Conservation (phyloP, 2,888 invertebrate species). For the Cosmia trapezina region DNA sequence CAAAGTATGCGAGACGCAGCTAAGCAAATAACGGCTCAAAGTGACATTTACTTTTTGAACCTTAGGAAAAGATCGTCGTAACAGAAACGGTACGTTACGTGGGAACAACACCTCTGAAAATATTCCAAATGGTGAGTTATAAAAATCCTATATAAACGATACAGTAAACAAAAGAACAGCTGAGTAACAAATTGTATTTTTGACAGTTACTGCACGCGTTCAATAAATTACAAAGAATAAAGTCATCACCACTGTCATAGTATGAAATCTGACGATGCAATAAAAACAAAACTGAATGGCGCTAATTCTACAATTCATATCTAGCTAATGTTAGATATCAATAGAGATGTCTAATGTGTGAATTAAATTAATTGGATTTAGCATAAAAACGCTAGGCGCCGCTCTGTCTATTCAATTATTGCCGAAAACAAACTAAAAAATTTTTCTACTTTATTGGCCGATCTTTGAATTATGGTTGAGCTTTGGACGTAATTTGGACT, state of each 20-base stretch:
- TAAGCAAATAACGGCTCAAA: constrained; percentile 28
- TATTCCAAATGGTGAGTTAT: background rate
- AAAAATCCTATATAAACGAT: background rate
- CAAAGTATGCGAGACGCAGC: constrained; percentile 25
- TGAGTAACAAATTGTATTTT: constrained; percentile 44
- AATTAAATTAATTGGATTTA: constrained; percentile 20
- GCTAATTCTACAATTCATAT: constrained; percentile 12
- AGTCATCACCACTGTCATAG: constrained; percentile 29
- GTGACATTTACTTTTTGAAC: constrained; percentile 13
- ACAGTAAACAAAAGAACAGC: constrained; percentile 34
- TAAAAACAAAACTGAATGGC: constrained; percentile 14
- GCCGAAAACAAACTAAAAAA: constrained; percentile 5
- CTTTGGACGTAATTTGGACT: background rate
- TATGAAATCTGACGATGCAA: constrained; percentile 22
- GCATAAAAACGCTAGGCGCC: constrained; percentile 15
- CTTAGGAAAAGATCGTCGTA: background rate
- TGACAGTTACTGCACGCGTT: constrained; percentile 34
- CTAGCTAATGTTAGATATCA: constrained; percentile 9
- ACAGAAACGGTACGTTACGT: background rate
- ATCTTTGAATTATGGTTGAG: constrained; percentile 21
- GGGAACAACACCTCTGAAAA: background rate
- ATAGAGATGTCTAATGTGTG: constrained; percentile 5
- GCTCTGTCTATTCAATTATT: constrained; percentile 13
- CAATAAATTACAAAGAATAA: constrained; percentile 29
- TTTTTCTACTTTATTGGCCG: background rate